Evolutionary conservation across 2,888 invertebrate species (phyloP), one percentile per base, ranked within the genome.

Genomic region (Chymomyza procnemis): DNA sequence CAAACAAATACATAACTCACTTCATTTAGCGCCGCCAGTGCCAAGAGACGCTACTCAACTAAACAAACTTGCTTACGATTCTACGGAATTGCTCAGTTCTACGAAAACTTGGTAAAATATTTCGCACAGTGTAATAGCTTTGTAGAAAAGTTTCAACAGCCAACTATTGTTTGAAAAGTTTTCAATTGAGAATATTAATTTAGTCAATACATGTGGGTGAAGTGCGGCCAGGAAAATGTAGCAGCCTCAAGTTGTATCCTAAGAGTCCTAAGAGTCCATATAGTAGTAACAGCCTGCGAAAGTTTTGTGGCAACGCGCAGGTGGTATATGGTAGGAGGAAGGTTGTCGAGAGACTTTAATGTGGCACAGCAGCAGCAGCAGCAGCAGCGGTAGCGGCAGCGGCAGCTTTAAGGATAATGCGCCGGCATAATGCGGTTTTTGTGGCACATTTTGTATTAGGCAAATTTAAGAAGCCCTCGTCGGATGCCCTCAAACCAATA

Each of bases 151-250:
- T 82, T 86, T 80, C 22, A 57, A 62, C 69, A 61, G 62, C 74
- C 74, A 85, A 84, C 84, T 84, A 88, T 86, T 88, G 87, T 85
- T 86, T 69, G 26, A 78, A 86, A 88, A 82, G 76, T 85, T 85
- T 85, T 80, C 78, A 86, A 85, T 85, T 81, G 88, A 88, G 85
- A 79, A 86, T 85, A 85, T 85, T 88, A 85, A 85, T 85, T 85
- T 86, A 86, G 85, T 81, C 88, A 86, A 85, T 86, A 85, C 84
- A 84, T 86, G 84, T 86, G 86, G 84, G 86, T 74, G 66, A 77
- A 72, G 78, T 71, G 76, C 74, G 69, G 76, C 69, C 68, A 68
- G 65, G 69, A 74, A 72, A 26, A 54, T n/a, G 21, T 70, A 72
- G 54, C 80, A 72, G 67, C 68, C n/a, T n/a, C 77, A 64, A 19